Conservation (phyloP, 2,113 vertebrate species). For the Myrmecobius fasciatus region DNA sequence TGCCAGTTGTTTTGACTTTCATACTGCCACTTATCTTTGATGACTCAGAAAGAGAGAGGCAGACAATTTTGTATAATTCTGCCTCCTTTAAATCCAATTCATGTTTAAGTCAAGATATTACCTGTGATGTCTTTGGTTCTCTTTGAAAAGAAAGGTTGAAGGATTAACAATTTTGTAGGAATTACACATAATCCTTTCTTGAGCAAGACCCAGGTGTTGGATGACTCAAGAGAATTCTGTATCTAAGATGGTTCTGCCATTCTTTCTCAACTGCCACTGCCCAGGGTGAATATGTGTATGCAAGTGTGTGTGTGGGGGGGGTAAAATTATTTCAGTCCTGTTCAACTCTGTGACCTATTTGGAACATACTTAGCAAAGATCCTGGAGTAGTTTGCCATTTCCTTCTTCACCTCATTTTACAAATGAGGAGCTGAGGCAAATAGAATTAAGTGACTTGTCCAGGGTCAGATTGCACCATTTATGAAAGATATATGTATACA, state of each 20-base stretch:
- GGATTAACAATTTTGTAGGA: background rate
- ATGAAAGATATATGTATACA: too few species aligned
- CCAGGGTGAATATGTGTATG: background rate
- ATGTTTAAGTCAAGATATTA: background rate
- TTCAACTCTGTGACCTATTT: background rate
- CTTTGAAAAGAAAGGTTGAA: background rate
- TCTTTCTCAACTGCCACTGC: background rate
- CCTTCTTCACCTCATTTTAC: background rate
- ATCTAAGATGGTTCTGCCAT: background rate
- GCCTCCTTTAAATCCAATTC: background rate
- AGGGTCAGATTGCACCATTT: background rate
- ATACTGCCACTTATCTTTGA: background rate
- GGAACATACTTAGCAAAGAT: background rate
- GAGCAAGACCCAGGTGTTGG: background rate
- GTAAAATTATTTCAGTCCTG: background rate
- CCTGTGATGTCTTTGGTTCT: background rate
- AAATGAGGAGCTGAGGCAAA: background rate
- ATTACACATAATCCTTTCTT: background rate
- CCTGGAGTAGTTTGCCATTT: background rate
- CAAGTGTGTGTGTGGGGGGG: too few species aligned
- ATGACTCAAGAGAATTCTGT: background rate
- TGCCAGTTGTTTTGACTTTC: background rate
- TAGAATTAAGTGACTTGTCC: background rate
- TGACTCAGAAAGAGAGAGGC: background rate
- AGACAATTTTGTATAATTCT: background rate